Evolutionary conservation across 2,113 vertebrate genomes (phyloP).

Genomic region (Cyprinodon tularosa): DNA sequence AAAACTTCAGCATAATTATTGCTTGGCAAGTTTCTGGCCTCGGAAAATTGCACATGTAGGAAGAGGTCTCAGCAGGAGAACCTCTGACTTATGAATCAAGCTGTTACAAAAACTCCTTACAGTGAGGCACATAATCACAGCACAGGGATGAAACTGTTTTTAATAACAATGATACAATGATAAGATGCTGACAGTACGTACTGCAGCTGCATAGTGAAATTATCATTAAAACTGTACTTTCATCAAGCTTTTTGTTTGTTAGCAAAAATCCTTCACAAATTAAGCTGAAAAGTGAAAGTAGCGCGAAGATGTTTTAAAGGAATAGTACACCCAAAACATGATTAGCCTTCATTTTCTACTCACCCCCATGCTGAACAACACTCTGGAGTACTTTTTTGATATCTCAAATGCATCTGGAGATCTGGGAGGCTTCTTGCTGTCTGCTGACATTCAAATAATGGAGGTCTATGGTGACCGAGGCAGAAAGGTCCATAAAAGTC

Average conservation of each 20-base stretch:
- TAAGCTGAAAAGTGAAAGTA: neutral
- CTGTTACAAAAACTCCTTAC: slow-evolving; percentile 57
- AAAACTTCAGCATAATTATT: slow-evolving; percentile 84
- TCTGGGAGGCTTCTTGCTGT: no score
- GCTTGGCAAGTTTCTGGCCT: slow-evolving; percentile 71
- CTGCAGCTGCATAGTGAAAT: neutral
- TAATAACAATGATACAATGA: no score
- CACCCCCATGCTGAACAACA: no score
- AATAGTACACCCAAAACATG: no score
- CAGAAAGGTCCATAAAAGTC: no score
- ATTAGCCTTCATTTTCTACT: no score
- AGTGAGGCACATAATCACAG: neutral
- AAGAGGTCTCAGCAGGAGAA: slow-evolving; percentile 70
- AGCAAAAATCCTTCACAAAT: neutral
- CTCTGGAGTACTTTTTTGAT: no score
- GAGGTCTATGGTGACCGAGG: no score
- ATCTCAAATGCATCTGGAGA: no score
- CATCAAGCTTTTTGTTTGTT: neutral
- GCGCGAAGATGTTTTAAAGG: neutral
- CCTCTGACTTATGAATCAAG: slow-evolving; percentile 71
- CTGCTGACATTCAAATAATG: no score
- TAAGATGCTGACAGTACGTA: neutral
- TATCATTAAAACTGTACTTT: neutral
- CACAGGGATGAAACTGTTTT: no score
- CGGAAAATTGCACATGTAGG: slow-evolving; percentile 77